Base-by-base conservation (phyloP, 2,888 invertebrate species). In the Panzeria rudis region DNA sequence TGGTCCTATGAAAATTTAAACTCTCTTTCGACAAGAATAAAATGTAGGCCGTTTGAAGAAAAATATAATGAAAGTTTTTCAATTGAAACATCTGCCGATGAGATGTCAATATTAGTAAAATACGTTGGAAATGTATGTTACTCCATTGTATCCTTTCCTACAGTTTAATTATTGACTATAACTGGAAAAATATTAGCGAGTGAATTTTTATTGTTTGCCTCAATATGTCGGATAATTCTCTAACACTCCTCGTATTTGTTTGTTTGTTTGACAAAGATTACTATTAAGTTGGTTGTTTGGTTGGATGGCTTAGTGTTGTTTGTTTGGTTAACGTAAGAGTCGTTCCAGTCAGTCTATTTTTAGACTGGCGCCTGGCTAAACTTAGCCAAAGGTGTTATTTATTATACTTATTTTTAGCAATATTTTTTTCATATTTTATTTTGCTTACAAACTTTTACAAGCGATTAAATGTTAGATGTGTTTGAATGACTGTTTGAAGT, bases 291-390 rank as follows among this genome's bases (percentile, higher is more conserved):
- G 47, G 44, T n/a, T 38, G 47, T 29, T 44, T 35, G 78, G 20
- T 47, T 62, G 62, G 38, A 8, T 50, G 54, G 64, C 59, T 61
- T 29, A 41, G n/a, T 17, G 52, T 23, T 72, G 69, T 35, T 23
- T 72, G 69, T 35, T 35, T 79, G 78, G 54, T 35, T 38, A 62
- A 64, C 38, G 69, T 56, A 54, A 54, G 35, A 32, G 38, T 8
- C 50, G n/a, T 54, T 54, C 32, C 32, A 64, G 38, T 61, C 52
- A 72, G 44, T 75, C 69, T 85, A 81, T 78, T 85, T 76, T 81
- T 80, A 77, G 62, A 56, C 66, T 81, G 81, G 81, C 81, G 81
- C 73, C 84, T 41, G 54, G 56, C 77, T 78, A 69, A 78, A 62
- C 62, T 81, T 81, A 78, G 62, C 69, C 32, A 56, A 64, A 79